Evolutionary conservation across 1,140 invertebrate species (phyloP).

Genomic region (Lucilia cuprina): DNA sequence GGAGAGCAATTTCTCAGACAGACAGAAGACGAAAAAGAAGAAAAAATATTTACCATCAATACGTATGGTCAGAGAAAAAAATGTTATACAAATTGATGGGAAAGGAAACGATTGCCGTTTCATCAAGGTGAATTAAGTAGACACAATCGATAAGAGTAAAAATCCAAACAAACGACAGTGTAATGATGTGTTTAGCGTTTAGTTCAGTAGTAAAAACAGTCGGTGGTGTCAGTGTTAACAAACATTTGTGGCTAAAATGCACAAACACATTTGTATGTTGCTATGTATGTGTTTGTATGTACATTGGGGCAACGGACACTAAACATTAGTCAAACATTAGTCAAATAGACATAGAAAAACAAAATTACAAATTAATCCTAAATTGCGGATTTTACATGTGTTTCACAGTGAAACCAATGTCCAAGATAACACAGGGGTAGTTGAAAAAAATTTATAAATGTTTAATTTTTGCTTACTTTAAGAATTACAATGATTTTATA

Average conservation of each 20-base stretch:
- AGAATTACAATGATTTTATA: too few relatives aligned
- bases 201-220: not conserved
- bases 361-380: constrained; percentile 31
- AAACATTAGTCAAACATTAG: constrained; percentile 12
- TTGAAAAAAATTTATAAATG: not conserved
- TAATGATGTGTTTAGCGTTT: constrained; percentile 17
- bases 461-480: not conserved
- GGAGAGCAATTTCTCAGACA: not conserved
- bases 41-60: not conserved
- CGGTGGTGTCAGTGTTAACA: not conserved
- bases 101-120: constrained; percentile 14
- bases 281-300: not conserved
- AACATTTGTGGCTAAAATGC: not conserved
- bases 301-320: not conserved
- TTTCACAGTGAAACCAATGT: not conserved
- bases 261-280: not conserved
- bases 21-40: not conserved
- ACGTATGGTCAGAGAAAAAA: not conserved
- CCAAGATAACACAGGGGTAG: too few relatives aligned
- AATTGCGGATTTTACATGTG: constrained; percentile 12
- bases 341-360: not conserved
- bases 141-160: constrained; percentile 19
- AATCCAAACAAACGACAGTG: not conserved
- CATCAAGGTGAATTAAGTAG: constrained; percentile 20
- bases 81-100: not conserved